Conservation (phyloP, 2,888 invertebrate species). For the Apomyelois bistriatella region DNA sequence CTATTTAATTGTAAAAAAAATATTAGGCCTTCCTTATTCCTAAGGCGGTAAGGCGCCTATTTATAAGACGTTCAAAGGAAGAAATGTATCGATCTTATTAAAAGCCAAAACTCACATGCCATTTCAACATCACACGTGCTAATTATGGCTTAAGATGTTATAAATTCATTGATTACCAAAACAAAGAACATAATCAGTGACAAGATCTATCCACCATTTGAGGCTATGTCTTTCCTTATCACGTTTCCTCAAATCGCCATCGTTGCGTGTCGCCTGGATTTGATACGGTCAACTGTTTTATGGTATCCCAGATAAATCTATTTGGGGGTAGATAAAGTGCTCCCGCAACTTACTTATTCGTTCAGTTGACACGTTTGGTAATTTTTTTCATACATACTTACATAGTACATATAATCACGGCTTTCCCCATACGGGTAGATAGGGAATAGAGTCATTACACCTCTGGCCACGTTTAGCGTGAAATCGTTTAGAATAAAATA, state of each 20-base stretch:
- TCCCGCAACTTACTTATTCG: neutral
- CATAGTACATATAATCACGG: neutral
- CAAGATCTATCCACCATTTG: neutral
- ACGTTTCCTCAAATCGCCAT: neutral
- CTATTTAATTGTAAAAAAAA: too few relatives aligned
- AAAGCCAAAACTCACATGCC: too few relatives aligned
- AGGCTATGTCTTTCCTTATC: neutral
- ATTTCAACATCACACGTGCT: too few relatives aligned
- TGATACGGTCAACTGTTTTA: slow-evolving; percentile 36
- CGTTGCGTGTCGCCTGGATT: slow-evolving; percentile 33
- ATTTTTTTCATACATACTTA: neutral
- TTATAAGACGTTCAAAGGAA: too few relatives aligned
- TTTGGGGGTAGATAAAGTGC: slow-evolving; percentile 32
- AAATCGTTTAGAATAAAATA: too few relatives aligned
- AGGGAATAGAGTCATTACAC: too few relatives aligned
- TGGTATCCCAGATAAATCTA: slow-evolving; percentile 39
- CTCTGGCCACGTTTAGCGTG: too few relatives aligned
- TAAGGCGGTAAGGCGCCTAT: too few relatives aligned
- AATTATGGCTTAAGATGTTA: too few relatives aligned
- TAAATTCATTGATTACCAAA: neutral
- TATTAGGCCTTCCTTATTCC: too few relatives aligned
- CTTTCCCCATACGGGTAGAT: too few relatives aligned
- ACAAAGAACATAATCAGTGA: neutral
- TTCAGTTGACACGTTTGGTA: neutral
- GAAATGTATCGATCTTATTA: too few relatives aligned